Percentiles rank a stretch among this genome's conserved stretches.
Evolutionary conservation across 2,113 vertebrate genomes (phyloP).

Genomic region (Lampris megalopsis): DNA sequence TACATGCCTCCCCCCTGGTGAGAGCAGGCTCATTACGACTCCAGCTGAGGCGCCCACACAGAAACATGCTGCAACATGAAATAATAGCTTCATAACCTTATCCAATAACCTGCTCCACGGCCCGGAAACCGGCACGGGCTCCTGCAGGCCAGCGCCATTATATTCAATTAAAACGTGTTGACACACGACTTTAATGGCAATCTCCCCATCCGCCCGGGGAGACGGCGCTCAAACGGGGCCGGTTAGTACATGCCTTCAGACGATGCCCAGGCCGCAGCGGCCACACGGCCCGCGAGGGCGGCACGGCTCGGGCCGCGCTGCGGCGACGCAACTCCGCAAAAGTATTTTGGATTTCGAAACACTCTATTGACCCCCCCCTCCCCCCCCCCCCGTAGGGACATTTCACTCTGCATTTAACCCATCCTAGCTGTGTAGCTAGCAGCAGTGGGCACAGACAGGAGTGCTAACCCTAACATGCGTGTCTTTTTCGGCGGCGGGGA

Average conservation of each 20-base stretch:
- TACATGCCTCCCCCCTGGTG: constrained; percentile 39
- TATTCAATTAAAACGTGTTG: constrained; percentile 80
- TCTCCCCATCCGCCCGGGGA: constrained; percentile 42
- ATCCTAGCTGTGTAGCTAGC: too few relatives aligned
- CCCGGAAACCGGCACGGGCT: constrained; percentile 62
- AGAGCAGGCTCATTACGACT: constrained; percentile 62
- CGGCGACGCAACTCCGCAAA: too few relatives aligned
- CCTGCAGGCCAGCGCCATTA: constrained; percentile 71
- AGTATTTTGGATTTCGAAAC: too few relatives aligned
- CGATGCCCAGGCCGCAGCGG: too few relatives aligned
- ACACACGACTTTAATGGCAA: constrained; percentile 68
- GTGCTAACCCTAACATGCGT: too few relatives aligned
- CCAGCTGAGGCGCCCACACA: constrained; percentile 66
- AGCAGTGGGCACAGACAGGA: too few relatives aligned
- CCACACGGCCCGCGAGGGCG: too few relatives aligned
- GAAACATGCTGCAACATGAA: constrained; percentile 73
- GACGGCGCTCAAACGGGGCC: constrained; percentile 70
- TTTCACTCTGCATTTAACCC: too few relatives aligned
- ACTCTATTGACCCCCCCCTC: too few relatives aligned
- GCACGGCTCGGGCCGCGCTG: too few relatives aligned
- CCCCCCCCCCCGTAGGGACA: too few relatives aligned
- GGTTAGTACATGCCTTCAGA: constrained; percentile 69
- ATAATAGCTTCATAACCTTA: constrained; percentile 71
- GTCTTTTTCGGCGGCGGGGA: too few relatives aligned
- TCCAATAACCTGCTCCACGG: constrained; percentile 70